Percentiles rank a stretch among this genome's conserved stretches.
Conservation (phyloP, 2,888 invertebrate species). For the Andrena dorsata region DNA sequence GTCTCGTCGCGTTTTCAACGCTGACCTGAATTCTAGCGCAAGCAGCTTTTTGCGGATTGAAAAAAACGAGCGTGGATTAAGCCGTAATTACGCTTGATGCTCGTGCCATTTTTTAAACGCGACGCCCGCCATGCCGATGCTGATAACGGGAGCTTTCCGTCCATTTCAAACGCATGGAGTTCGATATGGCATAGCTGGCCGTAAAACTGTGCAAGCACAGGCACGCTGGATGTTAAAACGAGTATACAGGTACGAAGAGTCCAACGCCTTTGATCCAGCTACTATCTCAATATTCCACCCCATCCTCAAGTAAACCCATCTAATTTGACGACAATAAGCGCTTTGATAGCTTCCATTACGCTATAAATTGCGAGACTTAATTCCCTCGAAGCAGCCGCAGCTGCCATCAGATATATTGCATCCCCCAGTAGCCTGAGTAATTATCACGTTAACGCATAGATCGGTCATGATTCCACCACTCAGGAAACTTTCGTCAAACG, state of each 20-base stretch:
- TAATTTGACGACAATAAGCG: not conserved
- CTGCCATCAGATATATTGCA: not conserved
- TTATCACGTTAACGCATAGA: slow-evolving; percentile 2
- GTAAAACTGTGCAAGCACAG: not conserved
- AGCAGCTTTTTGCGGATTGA: slow-evolving; percentile 28
- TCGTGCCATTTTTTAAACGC: slow-evolving; percentile 22
- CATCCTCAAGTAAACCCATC: too few species aligned
- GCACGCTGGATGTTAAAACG: not conserved
- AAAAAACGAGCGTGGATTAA: slow-evolving; percentile 24
- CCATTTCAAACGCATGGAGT: not conserved
- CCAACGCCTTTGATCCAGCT: not conserved
- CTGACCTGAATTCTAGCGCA: slow-evolving; percentile 11
- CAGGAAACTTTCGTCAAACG: not conserved
- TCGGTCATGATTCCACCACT: not conserved
- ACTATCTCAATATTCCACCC: not conserved
- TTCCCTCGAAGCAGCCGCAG: not conserved
- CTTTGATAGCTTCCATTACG: not conserved
- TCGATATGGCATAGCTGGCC: not conserved
- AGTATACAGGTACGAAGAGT: not conserved
- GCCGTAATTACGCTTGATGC: slow-evolving; percentile 30
- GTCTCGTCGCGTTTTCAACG: not conserved
- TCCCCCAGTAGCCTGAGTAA: not conserved
- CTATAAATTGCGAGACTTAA: slow-evolving; percentile 14
- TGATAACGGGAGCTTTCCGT: slow-evolving; percentile 18
- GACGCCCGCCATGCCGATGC: not conserved